phyloP scores from a whole-genome alignment of 2,797 vertebrate species.

The Labeo calbasu region DNA sequence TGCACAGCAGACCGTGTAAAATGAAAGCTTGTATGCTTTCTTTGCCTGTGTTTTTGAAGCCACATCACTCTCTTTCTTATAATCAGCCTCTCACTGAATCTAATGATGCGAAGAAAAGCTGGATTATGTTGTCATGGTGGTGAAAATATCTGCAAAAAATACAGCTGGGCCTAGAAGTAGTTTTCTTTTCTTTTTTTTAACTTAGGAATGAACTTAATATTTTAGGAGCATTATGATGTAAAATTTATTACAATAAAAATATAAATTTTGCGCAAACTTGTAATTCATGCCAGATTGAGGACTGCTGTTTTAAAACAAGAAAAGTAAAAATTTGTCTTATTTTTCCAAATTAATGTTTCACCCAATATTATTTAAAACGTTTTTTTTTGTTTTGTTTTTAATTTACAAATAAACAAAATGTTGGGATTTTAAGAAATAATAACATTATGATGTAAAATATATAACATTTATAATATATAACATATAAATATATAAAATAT shows the following conservation, averaged over 20 bases:
- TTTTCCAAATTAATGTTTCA: neutral
- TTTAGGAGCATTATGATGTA: neutral
- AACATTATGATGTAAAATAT: neutral
- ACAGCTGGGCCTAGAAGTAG: neutral
- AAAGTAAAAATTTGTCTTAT: neutral
- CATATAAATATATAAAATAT: neutral
- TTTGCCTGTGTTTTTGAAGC: neutral
- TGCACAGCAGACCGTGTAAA: neutral
- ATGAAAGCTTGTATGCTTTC: neutral
- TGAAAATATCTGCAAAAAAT: neutral
- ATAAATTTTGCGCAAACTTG: neutral
- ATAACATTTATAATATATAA: neutral
- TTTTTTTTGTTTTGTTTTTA: no score
- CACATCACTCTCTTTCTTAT: neutral
- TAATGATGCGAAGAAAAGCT: neutral
- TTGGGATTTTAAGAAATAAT: neutral
- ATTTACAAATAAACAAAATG: neutral
- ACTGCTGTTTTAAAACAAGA: neutral
- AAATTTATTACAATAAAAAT: neutral
- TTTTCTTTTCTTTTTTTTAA: no score
- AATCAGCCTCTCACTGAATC: neutral
- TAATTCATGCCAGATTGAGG: neutral
- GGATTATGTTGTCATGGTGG: conserved; percentile 2
- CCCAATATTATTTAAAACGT: no score
- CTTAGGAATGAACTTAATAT: neutral